phyloP scores from a whole-genome alignment of 53 echinoderm and acorn worm genomes.

The Patiria pectinifera region DNA sequence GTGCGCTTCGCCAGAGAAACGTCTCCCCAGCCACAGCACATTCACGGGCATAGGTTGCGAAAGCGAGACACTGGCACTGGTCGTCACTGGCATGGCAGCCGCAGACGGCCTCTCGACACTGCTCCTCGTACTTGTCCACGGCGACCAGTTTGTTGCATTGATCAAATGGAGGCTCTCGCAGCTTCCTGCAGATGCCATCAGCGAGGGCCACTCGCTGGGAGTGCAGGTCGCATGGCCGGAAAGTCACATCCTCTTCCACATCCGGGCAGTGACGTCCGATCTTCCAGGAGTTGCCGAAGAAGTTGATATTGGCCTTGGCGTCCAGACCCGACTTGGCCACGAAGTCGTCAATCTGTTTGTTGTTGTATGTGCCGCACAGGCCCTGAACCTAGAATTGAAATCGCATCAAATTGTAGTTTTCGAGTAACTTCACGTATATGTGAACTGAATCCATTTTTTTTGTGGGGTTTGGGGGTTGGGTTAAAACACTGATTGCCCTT shows the following conservation, averaged over 20 bases:
- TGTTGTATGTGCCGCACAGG: conserved; percentile 75
- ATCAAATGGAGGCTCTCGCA: conserved; percentile 61
- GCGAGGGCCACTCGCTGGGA: conserved; percentile 72
- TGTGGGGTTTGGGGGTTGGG: too few relatives aligned
- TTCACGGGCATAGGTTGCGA: conserved; percentile 82
- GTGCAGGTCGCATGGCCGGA: conserved; percentile 65
- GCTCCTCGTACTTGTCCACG: conserved; percentile 74
- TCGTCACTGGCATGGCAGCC: conserved; percentile 65
- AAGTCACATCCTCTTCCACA: conserved; percentile 31
- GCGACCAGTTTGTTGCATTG: conserved; percentile 69
- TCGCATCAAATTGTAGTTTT: too few relatives aligned
- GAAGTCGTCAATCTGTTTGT: conserved; percentile 75
- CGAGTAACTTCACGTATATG: too few relatives aligned
- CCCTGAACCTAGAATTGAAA: conserved; percentile 53
- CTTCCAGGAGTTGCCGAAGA: conserved; percentile 95
- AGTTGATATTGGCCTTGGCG: conserved; percentile 71
- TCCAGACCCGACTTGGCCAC: conserved; percentile 62
- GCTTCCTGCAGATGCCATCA: conserved; percentile 56
- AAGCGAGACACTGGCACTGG: conserved; percentile 80
- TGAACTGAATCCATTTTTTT: too few relatives aligned
- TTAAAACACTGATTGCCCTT: too few relatives aligned
- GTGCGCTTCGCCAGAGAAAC: conserved; percentile 68
- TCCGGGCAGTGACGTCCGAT: conserved; percentile 73
- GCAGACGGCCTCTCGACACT: conserved; percentile 83
- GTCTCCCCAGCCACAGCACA: conserved; percentile 75